Percentiles rank a stretch among this genome's conserved stretches.
phyloP scores from a whole-genome alignment of 2,797 vertebrate species.

The Rhabdomys pumilio region DNA sequence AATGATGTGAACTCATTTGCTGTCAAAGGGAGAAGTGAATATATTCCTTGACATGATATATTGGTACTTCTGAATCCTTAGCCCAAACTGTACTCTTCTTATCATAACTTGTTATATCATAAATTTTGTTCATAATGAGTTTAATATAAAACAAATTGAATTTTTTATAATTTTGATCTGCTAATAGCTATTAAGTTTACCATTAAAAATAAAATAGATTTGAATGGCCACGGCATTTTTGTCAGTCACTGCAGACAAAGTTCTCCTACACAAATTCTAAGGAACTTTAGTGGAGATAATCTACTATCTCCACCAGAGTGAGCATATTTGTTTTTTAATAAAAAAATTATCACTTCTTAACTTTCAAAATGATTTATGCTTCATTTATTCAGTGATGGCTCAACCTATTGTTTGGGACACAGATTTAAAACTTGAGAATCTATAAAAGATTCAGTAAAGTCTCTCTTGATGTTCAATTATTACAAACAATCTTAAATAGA shows the following conservation, averaged over 20 bases:
- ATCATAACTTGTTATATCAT: not conserved
- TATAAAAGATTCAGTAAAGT: conserved; percentile 77
- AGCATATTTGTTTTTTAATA: conserved; percentile 73
- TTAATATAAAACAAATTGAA: not conserved
- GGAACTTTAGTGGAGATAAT: conserved; percentile 81
- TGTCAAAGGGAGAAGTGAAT: not conserved
- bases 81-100: not conserved
- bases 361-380: conserved; percentile 85
- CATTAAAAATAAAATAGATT: not conserved
- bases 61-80: not conserved
- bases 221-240: conserved; percentile 67
- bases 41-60: not conserved
- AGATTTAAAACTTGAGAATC: conserved; percentile 78
- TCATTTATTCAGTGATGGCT: conserved; percentile 74
- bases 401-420: conserved; percentile 34
- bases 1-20: not conserved
- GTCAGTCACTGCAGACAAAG: conserved; percentile 52
- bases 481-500: conserved; percentile 83
- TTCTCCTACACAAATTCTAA: conserved; percentile 32
- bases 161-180: conserved; percentile 60
- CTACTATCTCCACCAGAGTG: conserved; percentile 74
- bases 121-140: not conserved
- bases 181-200: conserved; percentile 19
- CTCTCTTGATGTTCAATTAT: conserved; percentile 82
- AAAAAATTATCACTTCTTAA: conserved; percentile 61